phyloP scores from a whole-genome alignment of 2,113 vertebrate genomes.

The Tragelaphus buxtoni region DNA sequence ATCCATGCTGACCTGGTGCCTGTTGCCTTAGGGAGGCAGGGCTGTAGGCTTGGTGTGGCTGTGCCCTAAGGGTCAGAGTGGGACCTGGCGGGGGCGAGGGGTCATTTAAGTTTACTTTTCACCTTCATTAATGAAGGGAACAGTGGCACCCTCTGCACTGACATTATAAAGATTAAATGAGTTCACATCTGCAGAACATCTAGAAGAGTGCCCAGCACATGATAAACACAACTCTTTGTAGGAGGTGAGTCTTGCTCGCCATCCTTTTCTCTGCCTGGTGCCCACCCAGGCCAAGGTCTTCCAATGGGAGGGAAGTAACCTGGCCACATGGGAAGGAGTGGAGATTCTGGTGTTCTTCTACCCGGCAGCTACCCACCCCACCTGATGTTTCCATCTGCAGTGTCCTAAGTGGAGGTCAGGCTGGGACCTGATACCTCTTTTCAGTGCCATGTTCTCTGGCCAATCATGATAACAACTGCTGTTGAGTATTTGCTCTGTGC shows the following conservation, averaged over 20 bases:
- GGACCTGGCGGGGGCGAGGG: accelerated
- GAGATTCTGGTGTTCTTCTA: background rate
- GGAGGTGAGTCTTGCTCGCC: accelerated
- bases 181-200: background rate
- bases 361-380: background rate
- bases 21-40: background rate
- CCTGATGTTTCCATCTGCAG: accelerated
- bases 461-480: accelerated
- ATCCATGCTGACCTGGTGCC: background rate
- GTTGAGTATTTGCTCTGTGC: accelerated
- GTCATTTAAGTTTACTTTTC: background rate
- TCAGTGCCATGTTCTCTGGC: background rate
- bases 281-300: background rate
- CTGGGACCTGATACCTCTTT: background rate
- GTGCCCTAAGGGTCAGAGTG: background rate
- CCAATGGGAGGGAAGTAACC: background rate
- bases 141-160: accelerated
- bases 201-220: accelerated
- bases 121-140: background rate
- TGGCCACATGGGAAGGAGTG: background rate
- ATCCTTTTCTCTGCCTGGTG: background rate
- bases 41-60: accelerated
- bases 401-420: background rate
- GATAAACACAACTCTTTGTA: too few species aligned
- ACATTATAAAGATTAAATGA: background rate